Evolutionary conservation across 2,888 invertebrate genomes (phyloP), one percentile per base, ranked within the genome.

Genomic region (Andrena hattorfiana): DNA sequence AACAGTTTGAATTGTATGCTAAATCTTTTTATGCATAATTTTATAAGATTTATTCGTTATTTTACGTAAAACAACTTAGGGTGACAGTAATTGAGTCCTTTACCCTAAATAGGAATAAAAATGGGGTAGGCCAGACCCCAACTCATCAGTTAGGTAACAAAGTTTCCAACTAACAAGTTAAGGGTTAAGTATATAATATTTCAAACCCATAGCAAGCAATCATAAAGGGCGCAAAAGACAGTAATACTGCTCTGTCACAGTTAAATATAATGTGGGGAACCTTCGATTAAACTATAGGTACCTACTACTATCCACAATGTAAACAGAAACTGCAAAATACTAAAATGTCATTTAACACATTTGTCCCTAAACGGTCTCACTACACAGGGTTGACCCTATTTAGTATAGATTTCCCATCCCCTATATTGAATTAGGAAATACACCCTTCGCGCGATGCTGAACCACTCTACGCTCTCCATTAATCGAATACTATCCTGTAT

Each of bases 401-500:
- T 42, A 63, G 69, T 54, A 63, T 70, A 67, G 66, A 70, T 72
- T 69, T 54, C 67, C 54, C 49, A 66, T 48, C 66, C 77, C 67
- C 64, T 48, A 66, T 30, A 62, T 72, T 56, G 71, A 75, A 70
- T 72, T 70, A 68, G 73, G 68, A 74, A 54, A 74, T 75, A 73
- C 64, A 48, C 51, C 74, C 62, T 63, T 60, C 16, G 62, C 71
- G 56, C 56, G 62, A 80, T 77, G 26, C 67, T 30, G 48, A 60
- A 35, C 74, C 60, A 20, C 49, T 60, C 64, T 42, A 13, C 13
- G 42, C 42, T 13, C 23, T 26, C 54, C 2, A 48, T 76, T 68
- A 81, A 42, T 83, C 83, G 84, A 84, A 88, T 79, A 85, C 85
- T 86, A 87, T 83, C 84, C 76, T 87, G 81, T 85, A 88, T 85